These are phyloP conservation scores for Rhingia campestris DNA, from an alignment of 2,888 invertebrate species.

Conservation along the genomic window DNA sequence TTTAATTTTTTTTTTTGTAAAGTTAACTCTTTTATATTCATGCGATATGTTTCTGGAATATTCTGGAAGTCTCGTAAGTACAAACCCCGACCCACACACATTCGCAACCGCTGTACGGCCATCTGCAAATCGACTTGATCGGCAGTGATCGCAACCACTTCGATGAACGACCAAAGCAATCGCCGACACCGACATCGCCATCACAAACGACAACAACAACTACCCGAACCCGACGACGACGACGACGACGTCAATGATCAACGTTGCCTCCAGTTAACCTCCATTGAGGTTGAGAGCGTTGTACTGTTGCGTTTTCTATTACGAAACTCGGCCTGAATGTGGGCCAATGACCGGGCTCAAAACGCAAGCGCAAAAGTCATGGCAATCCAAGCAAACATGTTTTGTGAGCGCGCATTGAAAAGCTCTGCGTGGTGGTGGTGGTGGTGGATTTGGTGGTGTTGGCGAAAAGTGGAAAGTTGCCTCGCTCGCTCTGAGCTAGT, in stretches of 20 bases:
- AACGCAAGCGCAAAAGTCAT: slow-evolving; percentile 74
- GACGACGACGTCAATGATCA: slow-evolving; percentile 42
- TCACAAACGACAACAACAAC: slow-evolving; percentile 31
- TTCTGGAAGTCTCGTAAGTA: slow-evolving; percentile 16
- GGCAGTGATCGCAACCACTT: slow-evolving; percentile 40
- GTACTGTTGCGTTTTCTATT: slow-evolving; percentile 78
- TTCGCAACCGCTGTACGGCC: not conserved
- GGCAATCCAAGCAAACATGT: slow-evolving; percentile 65
- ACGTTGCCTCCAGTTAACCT: slow-evolving; percentile 74
- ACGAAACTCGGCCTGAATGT: slow-evolving; percentile 77
- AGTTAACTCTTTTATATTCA: not conserved
- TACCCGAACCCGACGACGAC: slow-evolving; percentile 15
- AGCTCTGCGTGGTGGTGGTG: slow-evolving; percentile 49
- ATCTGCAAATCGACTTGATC: slow-evolving; percentile 58
- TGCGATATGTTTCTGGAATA: slow-evolving; percentile 28
- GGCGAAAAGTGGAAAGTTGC: slow-evolving; percentile 74
- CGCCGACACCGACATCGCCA: slow-evolving; percentile 22
- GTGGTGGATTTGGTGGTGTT: slow-evolving; percentile 17
- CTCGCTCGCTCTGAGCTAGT: slow-evolving; percentile 44
- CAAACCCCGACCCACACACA: slow-evolving; percentile 2
- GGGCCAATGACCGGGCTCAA: slow-evolving; percentile 76
- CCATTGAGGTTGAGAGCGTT: slow-evolving; percentile 76
- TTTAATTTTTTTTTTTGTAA: not conserved
- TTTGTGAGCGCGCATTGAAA: slow-evolving; percentile 60
- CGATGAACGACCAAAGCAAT: slow-evolving; percentile 53